Evolutionary conservation across 2,888 invertebrate species (phyloP), one percentile per base, ranked within the genome.

Genomic region (Synanthedon myopaeformis): DNA sequence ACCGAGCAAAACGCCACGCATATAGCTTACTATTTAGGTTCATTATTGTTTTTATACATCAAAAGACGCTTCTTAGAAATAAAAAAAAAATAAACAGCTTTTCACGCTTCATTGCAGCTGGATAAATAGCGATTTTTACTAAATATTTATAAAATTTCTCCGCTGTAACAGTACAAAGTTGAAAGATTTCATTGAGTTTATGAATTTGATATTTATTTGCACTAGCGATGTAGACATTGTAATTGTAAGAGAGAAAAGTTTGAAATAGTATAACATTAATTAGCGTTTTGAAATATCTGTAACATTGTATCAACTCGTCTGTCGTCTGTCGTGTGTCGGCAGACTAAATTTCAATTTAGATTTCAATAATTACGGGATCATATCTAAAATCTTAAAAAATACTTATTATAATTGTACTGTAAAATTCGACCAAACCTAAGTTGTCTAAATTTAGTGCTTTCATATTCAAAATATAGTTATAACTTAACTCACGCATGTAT

Each of bases 401-500:
- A 35, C 6, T 35, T 10, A 35, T 35, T 35, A 8, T 35, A 35
- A n/a, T 35, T 35, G 35, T 35, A 35, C 10, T 35, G 35, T 35
- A 45, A 45, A 45, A 45, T 58, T 58, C 51, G 59, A 61, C 60
- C 61, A 60, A 61, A 52, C 52, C 58, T 59, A 51, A 56, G 56
- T 62, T 61, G 52, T 56, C 53, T 52, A 56, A 56, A 57, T 56
- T 52, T 45, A 53, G 56, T 59, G 55, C 51, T 57, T 45, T 45
- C 45, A 59, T 51, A 55, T 55, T 59, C 51, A 53, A 54, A 52
- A 56, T 65, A 45, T 14, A 45, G 45, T 45, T 45, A 6, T 45
- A 35, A 35, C 35, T 53, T 61, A 63, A 62, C 56, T 58, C 53
- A 60, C 61, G 56, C 63, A 61, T 67, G 66, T 66, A 65, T 66